These are phyloP conservation scores for Hyles euphorbiae DNA, from an alignment of 1,140 invertebrate genomes.

Conservation along the genomic window DNA sequence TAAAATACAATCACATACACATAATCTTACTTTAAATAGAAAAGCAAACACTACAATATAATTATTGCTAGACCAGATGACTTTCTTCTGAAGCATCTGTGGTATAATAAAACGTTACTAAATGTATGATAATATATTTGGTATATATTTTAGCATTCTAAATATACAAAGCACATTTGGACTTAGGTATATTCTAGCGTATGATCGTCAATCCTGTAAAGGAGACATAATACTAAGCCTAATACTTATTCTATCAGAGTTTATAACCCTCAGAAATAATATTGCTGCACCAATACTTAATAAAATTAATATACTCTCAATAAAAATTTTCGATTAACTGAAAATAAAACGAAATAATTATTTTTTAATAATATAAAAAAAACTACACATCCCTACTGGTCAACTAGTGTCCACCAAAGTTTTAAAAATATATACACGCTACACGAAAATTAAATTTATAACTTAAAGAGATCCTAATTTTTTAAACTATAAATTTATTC, in stretches of 20 bases:
- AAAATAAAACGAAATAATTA: conserved; percentile 10
- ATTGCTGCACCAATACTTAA: conserved; percentile 44
- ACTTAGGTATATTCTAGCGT: conserved; percentile 74
- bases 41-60: too few relatives aligned
- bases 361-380: conserved; percentile 18
- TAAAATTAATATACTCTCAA: conserved; percentile 26
- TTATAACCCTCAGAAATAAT: conserved; percentile 52
- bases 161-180: conserved; percentile 63
- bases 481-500: conserved; percentile 21
- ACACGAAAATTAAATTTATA: conserved; percentile 22
- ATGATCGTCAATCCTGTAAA: conserved; percentile 59
- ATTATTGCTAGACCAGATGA: too few relatives aligned
- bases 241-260: conserved; percentile 43
- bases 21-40: too few relatives aligned
- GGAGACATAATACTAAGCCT: conserved; percentile 47
- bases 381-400: conserved; percentile 34
- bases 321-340: conserved; percentile 21
- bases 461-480: conserved; percentile 55
- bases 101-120: neutral
- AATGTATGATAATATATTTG: conserved; percentile 44
- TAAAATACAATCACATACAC: too few relatives aligned
- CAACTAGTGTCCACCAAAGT: conserved; percentile 52
- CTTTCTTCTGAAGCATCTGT: too few relatives aligned
- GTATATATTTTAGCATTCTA: conserved; percentile 48
- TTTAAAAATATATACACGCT: conserved; percentile 26